Base-by-base conservation (phyloP, 1,140 invertebrate species). In the Doryteuthis pealeii region DNA sequence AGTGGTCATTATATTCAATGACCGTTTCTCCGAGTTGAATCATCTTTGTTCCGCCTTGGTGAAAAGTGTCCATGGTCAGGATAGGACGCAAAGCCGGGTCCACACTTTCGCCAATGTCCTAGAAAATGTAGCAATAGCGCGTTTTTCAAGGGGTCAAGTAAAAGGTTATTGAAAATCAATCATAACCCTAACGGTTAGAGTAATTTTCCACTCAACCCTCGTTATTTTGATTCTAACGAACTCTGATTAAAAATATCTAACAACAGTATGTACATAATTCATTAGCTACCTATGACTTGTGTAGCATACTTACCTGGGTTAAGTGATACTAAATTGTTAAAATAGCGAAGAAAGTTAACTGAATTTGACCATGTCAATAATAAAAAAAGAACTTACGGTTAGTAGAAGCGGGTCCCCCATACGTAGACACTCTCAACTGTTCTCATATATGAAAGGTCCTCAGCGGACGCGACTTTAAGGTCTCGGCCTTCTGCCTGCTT, bases 11-110 rank as follows among this genome's bases (percentile, higher is more conserved):
- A 74, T 85, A 88, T 76, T 88, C 87, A 22, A 87, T 86, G 77
- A 87, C 87, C 49, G 84, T 86, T 72, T 87, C 86, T 49, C 87
- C 87, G n/a, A 88, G 78, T 72, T 82, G 83, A 54, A 88, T 87
- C 18, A 88, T 77, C n/a, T 80, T 78, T 35, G 84, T 81, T 18
- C 85, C 85, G 22, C 84, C 84, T 66, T 83, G 77, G 28, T 76
- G 73, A 67, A 83, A 84, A 66, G 85, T 88, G 74, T 88, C 84
- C n/a, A 84, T 82, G 72, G 84, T 72, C 26, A 88, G 70, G 12
- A 88, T 84, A 4, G 86, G 85, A 72, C 84, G 80, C 26, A 88
- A 73, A 1, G 85, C 80, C 70, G 87, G 87, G 58, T 88, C 86
- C 18, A 88, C 70, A 10, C 78, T 76, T 76, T 88, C 87, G 6